Conservation (phyloP, 2,113 vertebrate genomes). For the Echinops telfairi region DNA sequence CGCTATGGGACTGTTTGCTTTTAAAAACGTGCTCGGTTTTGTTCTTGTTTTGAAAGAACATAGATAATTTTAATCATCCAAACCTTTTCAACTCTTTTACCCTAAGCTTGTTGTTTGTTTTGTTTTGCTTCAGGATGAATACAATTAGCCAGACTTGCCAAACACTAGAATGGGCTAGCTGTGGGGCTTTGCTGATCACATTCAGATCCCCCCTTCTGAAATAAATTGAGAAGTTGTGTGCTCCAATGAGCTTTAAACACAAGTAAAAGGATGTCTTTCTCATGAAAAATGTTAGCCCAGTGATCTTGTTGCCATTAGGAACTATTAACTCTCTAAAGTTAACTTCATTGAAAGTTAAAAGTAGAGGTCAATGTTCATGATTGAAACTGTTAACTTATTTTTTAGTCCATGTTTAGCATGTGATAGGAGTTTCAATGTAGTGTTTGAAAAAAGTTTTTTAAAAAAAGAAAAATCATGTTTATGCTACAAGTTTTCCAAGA, state of each 20-base stretch:
- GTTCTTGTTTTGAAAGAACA: constrained; percentile 2
- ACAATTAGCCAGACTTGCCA: background rate
- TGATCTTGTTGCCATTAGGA: background rate
- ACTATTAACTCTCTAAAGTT: background rate
- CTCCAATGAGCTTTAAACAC: background rate
- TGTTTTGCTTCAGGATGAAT: background rate
- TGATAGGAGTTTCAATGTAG: background rate
- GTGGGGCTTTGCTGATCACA: background rate
- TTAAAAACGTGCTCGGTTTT: background rate
- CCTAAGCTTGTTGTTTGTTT: background rate
- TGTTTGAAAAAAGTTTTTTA: background rate
- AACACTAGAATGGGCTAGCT: background rate
- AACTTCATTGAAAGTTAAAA: background rate
- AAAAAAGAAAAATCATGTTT: background rate
- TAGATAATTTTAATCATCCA: background rate
- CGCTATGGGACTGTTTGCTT: background rate
- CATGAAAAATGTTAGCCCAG: background rate
- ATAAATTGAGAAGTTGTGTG: background rate
- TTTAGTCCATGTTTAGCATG: background rate
- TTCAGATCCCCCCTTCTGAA: background rate
- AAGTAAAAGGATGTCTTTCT: background rate
- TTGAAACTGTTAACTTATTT: background rate
- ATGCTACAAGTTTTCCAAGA: background rate
- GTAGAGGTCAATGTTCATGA: background rate
- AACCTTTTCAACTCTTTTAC: background rate